Evolutionary conservation across 2,797 vertebrate species (phyloP).

Genomic region (Sardinella longiceps): DNA sequence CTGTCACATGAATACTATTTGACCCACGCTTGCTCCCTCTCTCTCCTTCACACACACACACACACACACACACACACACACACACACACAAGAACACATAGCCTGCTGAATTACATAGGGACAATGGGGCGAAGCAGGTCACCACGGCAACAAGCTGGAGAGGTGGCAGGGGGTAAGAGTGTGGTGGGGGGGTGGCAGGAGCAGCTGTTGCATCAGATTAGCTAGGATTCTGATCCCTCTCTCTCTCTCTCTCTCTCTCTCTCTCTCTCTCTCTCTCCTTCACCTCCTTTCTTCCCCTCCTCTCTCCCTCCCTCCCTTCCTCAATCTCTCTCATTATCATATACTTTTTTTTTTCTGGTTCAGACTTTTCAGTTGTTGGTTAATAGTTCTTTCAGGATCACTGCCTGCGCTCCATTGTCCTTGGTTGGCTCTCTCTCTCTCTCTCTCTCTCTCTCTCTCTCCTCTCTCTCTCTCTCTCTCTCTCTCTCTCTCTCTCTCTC

Average conservation of each 20-base stretch:
- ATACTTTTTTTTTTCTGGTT: constrained; percentile 47
- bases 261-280: constrained; percentile 26
- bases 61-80: constrained; percentile 44
- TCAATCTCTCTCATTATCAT: constrained; percentile 29
- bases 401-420: background rate
- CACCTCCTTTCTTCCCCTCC: constrained; percentile 38
- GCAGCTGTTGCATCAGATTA: constrained; percentile 90
- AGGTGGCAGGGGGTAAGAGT: constrained; percentile 55
- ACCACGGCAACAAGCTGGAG: constrained; percentile 73
- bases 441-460: constrained; percentile 59
- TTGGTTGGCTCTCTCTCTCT: constrained; percentile 22
- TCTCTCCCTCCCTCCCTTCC: constrained; percentile 51
- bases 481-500: constrained; percentile 46
- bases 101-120: constrained; percentile 65
- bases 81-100: constrained; percentile 37
- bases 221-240: constrained; percentile 69
- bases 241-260: constrained; percentile 3
- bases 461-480: constrained; percentile 24
- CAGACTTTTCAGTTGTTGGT: constrained; percentile 57
- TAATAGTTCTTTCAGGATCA: background rate
- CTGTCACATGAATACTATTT: constrained; percentile 18
- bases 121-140: constrained; percentile 72
- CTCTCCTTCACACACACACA: background rate
- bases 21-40: constrained; percentile 13
- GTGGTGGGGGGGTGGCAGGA: constrained; percentile 61